These are phyloP conservation scores for Ellobium chinense DNA, from an alignment of 2,888 invertebrate genomes.

Conservation along the genomic window DNA sequence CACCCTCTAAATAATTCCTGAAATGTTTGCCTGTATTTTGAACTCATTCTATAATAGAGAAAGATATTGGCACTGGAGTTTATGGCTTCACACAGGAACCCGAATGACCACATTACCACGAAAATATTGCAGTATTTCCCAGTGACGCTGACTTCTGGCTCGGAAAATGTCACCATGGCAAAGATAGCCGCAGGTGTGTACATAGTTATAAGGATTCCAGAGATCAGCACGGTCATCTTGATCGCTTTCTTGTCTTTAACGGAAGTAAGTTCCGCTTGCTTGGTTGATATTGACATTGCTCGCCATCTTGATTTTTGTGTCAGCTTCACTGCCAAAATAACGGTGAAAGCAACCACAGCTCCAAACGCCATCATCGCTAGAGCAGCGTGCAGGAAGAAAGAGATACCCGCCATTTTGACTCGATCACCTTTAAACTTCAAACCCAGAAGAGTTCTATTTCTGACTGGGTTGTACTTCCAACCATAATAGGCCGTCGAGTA, in stretches of 20 bases:
- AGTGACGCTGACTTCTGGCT: slow-evolving; percentile 1
- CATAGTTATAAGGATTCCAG: slow-evolving; percentile 10
- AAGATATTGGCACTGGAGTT: slow-evolving; percentile 30
- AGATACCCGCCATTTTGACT: neutral
- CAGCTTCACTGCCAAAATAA: neutral
- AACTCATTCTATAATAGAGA: slow-evolving; percentile 23
- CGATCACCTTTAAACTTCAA: neutral
- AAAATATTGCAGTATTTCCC: slow-evolving; percentile 1
- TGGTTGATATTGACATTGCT: neutral
- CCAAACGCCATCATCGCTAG: neutral
- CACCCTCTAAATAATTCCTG: no score
- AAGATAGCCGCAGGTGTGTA: neutral
- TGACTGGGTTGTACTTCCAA: slow-evolving; percentile 7
- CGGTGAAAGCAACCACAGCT: neutral
- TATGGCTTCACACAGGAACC: neutral
- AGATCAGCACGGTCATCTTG: neutral
- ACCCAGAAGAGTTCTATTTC: slow-evolving; percentile 12
- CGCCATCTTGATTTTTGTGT: neutral
- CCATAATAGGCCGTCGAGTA: neutral
- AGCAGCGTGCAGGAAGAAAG: neutral
- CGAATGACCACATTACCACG: slow-evolving; percentile 5
- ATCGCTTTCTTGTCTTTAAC: slow-evolving; percentile 1
- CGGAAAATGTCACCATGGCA: neutral
- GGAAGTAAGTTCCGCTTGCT: neutral
- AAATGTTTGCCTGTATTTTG: slow-evolving; percentile 6